These are phyloP conservation scores for Periophthalmodon schlosseri DNA, from an alignment of 2,113 vertebrate species.

Conservation along the genomic window DNA sequence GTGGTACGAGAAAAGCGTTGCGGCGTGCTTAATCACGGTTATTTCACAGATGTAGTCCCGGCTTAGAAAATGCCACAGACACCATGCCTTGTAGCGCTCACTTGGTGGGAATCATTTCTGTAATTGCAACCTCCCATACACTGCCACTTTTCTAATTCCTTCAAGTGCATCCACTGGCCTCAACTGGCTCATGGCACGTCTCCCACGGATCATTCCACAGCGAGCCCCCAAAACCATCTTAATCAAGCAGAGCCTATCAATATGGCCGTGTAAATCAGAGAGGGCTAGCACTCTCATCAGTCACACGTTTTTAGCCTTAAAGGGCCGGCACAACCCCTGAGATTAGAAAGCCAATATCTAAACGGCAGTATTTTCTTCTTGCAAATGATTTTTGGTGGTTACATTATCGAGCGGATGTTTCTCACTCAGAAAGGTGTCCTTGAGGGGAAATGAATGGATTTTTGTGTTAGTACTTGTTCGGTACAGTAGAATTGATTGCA, in stretches of 20 bases:
- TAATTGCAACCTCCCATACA: constrained; percentile 41
- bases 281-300: constrained; percentile 37
- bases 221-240: constrained; percentile 44
- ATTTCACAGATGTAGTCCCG: constrained; percentile 31
- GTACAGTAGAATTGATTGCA: constrained; percentile 7
- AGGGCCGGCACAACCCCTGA: constrained; percentile 9
- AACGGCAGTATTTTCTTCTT: constrained; percentile 20
- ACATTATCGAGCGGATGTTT: constrained; percentile 42
- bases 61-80: constrained; percentile 45
- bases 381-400: constrained; percentile 34
- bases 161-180: constrained; percentile 53
- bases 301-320: constrained; percentile 32
- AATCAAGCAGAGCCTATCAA: constrained; percentile 46
- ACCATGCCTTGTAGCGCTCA: constrained; percentile 14
- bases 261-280: constrained; percentile 48
- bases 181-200: constrained; percentile 27
- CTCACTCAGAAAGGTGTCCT: constrained; percentile 29
- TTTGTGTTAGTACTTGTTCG: constrained; percentile 7
- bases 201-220: constrained; percentile 35
- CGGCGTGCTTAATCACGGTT: constrained; percentile 35
- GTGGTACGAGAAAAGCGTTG: constrained; percentile 6
- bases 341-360: constrained; percentile 54
- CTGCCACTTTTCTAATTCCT: constrained; percentile 53
- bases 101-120: constrained; percentile 53
- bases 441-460: constrained; percentile 22